Evolutionary conservation across 1,140 invertebrate genomes (phyloP), one percentile per base, ranked within the genome.

Genomic region (Mylabris phalerata): DNA sequence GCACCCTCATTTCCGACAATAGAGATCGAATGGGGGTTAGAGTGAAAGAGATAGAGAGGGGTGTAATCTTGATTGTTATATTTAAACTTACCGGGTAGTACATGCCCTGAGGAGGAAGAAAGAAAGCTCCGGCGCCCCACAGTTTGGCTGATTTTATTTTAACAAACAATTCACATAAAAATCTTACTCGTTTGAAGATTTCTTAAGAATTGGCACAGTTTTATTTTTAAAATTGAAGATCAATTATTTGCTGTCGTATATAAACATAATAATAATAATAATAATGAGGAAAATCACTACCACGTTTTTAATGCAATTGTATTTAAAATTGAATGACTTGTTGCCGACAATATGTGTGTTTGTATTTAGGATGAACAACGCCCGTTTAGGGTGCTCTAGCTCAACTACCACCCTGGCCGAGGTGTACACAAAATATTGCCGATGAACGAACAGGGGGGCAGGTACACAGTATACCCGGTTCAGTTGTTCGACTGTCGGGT

Each of bases 51-150:
- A 19, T 1, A 2, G 19, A 19, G 19, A 19, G 19, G 19, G 19
- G 19, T 19, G 19, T 19, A 19, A 19, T 19, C 19, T 19, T 19
- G 9, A 42, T n/a, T 42, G 11, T n/a, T 42, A 3, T 42, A 11
- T 42, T 42, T 42, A n/a, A 27, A 87, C 88, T 91, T 83, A 92
- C 89, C 84, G 88, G 89, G 83, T 91, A 92, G 80, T 91, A 92
- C 84, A 92, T 89, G 83, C 89, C 89, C 85, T 91, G 89, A 77
- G 88, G 87, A 84, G 89, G 87, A 84, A 92, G 86, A 80, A 91
- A 90, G 82, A 89, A 92, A 78, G 88, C 87, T 80, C 89, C 89
- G 81, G 89, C 88, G 81, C 89, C 88, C 89, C 89, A 92, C 89
- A 92, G 89, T 84, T 91, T 92, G 89, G 85, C 83, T 84, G 87